These are phyloP conservation scores for Sorex maritimensis DNA, from an alignment of 2,797 vertebrate genomes.

Conservation along the genomic window DNA sequence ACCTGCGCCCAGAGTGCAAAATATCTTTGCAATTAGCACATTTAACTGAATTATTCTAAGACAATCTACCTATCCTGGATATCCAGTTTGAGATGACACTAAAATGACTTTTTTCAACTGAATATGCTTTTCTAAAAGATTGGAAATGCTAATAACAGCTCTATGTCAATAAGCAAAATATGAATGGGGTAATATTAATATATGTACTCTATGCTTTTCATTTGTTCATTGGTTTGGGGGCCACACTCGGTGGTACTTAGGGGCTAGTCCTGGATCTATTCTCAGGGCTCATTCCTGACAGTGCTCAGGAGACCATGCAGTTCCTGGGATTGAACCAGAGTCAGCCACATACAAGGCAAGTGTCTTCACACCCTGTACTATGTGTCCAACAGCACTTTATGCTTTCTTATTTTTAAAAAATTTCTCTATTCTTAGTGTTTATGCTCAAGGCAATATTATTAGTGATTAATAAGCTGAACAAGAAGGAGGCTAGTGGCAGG, in stretches of 20 bases:
- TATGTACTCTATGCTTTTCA: neutral
- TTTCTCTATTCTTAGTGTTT: constrained; percentile 20
- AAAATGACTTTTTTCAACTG: neutral
- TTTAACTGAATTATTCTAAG: neutral
- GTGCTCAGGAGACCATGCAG: too few species aligned
- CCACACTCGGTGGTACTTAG: too few species aligned
- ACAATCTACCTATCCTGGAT: neutral
- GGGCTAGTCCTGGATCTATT: too few species aligned
- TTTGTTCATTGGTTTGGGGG: too few species aligned
- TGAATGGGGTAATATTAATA: constrained; percentile 1
- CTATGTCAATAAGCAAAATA: constrained; percentile 14
- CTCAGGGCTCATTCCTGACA: too few species aligned
- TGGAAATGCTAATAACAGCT: neutral
- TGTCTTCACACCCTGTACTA: too few species aligned
- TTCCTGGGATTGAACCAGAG: neutral
- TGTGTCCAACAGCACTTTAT: too few species aligned
- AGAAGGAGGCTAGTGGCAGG: neutral
- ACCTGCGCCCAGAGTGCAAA: neutral
- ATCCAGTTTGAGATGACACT: neutral
- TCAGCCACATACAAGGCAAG: too few species aligned
- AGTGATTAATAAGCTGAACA: constrained; percentile 19
- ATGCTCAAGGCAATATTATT: neutral
- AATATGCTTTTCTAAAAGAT: neutral
- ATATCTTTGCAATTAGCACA: neutral
- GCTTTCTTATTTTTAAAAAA: neutral